phyloP scores from a whole-genome alignment of 2,888 invertebrate genomes.

The Apoderus coryli region DNA sequence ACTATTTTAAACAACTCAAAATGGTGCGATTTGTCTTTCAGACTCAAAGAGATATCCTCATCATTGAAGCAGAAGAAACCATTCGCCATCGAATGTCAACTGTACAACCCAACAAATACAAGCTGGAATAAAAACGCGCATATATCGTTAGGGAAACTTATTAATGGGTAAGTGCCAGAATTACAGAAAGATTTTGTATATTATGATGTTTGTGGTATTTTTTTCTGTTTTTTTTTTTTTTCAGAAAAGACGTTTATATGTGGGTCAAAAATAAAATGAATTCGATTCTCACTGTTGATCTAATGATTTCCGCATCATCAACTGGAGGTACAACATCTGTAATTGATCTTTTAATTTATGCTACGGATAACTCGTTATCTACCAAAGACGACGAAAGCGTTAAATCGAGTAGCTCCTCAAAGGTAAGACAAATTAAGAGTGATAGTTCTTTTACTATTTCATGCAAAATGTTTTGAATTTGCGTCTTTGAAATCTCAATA shows the following conservation, averaged over 20 bases:
- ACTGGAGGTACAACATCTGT: constrained; percentile 29
- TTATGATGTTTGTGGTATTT: constrained; percentile 5
- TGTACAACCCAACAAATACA: constrained; percentile 40
- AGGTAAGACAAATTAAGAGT: constrained; percentile 11
- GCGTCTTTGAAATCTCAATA: too few species aligned
- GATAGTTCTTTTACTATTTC: constrained; percentile 11
- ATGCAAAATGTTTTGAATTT: constrained; percentile 2
- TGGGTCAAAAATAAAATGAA: constrained; percentile 20
- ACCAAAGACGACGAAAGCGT: too few species aligned
- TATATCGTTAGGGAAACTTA: constrained; percentile 41
- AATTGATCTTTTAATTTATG: constrained; percentile 32
- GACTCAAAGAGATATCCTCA: constrained; percentile 36
- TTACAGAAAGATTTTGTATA: too few species aligned
- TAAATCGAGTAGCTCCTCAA: too few species aligned
- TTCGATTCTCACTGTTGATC: constrained; percentile 31
- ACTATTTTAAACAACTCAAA: constrained; percentile 2
- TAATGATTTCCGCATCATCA: constrained; percentile 23
- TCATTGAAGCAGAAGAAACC: constrained; percentile 33
- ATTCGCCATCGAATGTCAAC: constrained; percentile 42
- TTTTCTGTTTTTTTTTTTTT: constrained; percentile 9
- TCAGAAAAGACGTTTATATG: constrained; percentile 25
- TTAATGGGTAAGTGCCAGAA: constrained; percentile 45
- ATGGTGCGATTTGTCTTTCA: too few species aligned
- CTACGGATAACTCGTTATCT: too few species aligned
- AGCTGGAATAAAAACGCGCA: constrained; percentile 41